Evolutionary conservation across 2,888 invertebrate genomes (phyloP), one percentile per base, ranked within the genome.

Genomic region (Euplexia lucipara): DNA sequence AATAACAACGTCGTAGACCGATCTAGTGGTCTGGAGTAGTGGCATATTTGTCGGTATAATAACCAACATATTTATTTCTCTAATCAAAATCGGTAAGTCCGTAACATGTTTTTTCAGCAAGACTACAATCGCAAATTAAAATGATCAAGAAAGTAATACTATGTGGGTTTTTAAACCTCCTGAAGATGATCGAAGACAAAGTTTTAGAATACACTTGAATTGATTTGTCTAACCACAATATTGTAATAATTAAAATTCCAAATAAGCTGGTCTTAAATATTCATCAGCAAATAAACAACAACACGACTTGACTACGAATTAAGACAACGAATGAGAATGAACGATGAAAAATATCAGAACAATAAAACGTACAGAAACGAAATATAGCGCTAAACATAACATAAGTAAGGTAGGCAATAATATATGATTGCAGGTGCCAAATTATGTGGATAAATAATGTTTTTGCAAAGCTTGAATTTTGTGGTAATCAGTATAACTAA

Each of bases 51-150:
- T 18, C 9, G 26, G n/a, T n/a, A n/a, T 2, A 45, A 35, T 20
- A 20, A 35, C 9, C 9, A 8, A 45, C 44, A 26, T 8, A 34
- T 20, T 34, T 34, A n/a, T 16, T 59, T 6, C 7, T n/a, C 2
- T 12, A 37, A 18, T 30, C 20, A 18, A 6, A 41, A n/a, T 71
- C 16, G 63, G 72, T 71, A 42, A 66, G 66, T 71, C 22, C 12
- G 22, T 22, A 42, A 48, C 22, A 30, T 35, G 18, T 10, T 2
- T 62, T 64, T 66, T 63, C 72, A 71, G 71, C 18, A n/a, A 70
- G 32, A 39, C 20, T 5, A 10, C 14, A 5, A 7, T 7, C n/a
- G 18, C 26, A 34, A n/a, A 6, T 26, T 26, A 12, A 12, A n/a
- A 32, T 7, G 5, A 16, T 32, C 14, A 16, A n/a, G 12, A 39